A percentile compares a stretch with the other conserved stretches of the same genome.
phyloP scores from a whole-genome alignment of 2,888 invertebrate species.

The Eilema depressum region DNA sequence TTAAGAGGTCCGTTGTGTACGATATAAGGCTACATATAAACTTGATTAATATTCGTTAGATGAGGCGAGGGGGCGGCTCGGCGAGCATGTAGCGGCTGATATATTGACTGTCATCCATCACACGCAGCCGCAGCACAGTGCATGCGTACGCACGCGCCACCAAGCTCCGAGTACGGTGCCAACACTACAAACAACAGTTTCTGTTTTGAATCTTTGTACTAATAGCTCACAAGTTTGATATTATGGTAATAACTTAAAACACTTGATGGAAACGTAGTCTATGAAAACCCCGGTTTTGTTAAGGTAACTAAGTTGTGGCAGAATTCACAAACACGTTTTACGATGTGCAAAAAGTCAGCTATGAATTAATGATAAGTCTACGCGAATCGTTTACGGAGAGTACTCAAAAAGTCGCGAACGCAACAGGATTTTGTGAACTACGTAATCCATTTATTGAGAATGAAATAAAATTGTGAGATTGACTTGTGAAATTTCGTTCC shows the following conservation, averaged over 20 bases:
- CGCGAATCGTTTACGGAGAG: conserved; percentile 41
- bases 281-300: neutral
- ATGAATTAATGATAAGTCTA: conserved; percentile 25
- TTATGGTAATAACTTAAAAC: neutral
- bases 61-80: conserved; percentile 57
- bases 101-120: conserved; percentile 72
- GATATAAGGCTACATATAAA: conserved; percentile 59
- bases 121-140: conserved; percentile 57
- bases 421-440: conserved; percentile 74
- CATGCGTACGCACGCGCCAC: conserved; percentile 68
- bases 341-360: conserved; percentile 21
- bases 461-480: conserved; percentile 84
- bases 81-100: conserved; percentile 61
- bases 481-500: conserved; percentile 83
- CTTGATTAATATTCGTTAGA: conserved; percentile 72
- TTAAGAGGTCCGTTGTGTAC: conserved; percentile 61
- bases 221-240: neutral
- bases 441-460: conserved; percentile 83
- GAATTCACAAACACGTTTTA: conserved; percentile 18
- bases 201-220: conserved; percentile 8
- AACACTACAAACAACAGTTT: conserved; percentile 51
- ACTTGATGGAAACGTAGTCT: neutral
- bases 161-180: conserved; percentile 46
- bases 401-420: conserved; percentile 71
- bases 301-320: neutral